Evolutionary conservation across 2,797 vertebrate species (phyloP).

Genomic region (Karalla daura): DNA sequence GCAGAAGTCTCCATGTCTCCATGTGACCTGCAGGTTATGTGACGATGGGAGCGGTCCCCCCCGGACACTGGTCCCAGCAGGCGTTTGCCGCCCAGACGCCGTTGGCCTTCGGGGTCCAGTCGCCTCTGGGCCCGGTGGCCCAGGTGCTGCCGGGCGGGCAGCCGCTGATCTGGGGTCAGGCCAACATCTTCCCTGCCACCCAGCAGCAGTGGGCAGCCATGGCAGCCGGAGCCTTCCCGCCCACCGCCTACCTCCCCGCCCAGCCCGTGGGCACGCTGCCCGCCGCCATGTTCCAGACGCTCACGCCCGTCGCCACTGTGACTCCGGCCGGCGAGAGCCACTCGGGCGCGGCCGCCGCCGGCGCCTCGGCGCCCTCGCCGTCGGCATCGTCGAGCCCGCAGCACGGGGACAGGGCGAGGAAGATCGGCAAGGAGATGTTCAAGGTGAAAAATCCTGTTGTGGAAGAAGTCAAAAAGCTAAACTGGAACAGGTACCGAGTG

Average conservation of each 20-base stretch:
- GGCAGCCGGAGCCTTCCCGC: conserved; percentile 93
- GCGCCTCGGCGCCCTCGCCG: conserved; percentile 70
- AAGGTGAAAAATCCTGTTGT: conserved; percentile 57
- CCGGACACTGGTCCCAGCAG: conserved; percentile 98
- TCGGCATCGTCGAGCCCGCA: conserved; percentile 93
- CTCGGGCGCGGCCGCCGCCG: conserved; percentile 63
- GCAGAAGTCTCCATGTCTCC: no score
- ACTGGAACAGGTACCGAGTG: no score
- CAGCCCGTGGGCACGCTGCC: conserved; percentile 96
- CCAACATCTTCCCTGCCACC: conserved; percentile 93
- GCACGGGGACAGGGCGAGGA: conserved; percentile 90
- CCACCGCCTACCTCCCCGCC: conserved; percentile 97
- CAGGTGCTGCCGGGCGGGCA: conserved; percentile 97
- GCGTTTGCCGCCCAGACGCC: conserved; percentile 91
- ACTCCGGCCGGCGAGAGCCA: conserved; percentile 86
- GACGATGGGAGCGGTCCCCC: conserved; percentile 97
- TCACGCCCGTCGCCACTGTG: conserved; percentile 89
- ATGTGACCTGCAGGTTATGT: conserved; percentile 94
- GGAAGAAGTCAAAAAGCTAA: no score
- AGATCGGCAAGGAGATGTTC: conserved; percentile 89
- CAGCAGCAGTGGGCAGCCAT: conserved; percentile 99
- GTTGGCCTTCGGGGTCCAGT: conserved; percentile 94
- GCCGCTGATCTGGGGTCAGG: conserved; percentile 96
- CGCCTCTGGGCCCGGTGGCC: conserved; percentile 87
- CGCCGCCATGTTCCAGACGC: conserved; percentile 97